Base-by-base conservation (phyloP, 1,140 invertebrate genomes). In the Stegodyphus mimosarum region DNA sequence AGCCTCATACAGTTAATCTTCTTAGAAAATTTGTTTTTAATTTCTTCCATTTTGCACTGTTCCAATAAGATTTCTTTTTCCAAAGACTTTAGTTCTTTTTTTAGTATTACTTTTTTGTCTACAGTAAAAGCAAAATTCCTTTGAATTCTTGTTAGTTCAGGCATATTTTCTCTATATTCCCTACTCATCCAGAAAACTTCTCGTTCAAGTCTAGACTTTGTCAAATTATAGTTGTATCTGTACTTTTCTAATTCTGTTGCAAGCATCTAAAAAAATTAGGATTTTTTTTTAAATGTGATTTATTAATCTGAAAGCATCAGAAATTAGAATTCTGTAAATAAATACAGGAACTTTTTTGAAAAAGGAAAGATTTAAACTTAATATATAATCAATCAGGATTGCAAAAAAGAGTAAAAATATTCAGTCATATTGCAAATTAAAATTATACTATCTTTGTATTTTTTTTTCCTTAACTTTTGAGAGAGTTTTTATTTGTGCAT, bases 141-240 rank as follows among this genome's bases (percentile, higher is more conserved):
- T 18, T 84, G 72, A 15, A 60, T 74, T 70, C 76, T 76, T 2
- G 81, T 84, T 9, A 75, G 63, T 55, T 70, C 33, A 13, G 81
- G 81, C 81, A 84, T 84, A 52, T 84, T 75, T 6, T 84, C 81
- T 55, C 52, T 49, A 33, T 84, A 84, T 17, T 84, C 73, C 13
- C 73, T 49, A 7, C 76, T 66, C 72, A 84, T 84, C 81, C 81
- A 84, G 48, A 67, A 69, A 48, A 84, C 60, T 9, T 60, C 71
- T 52, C 64, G 67, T 17, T 84, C 81, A 11, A 84, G 50, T 4
- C 76, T 60, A 6, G 73, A 84, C 70, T 76, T 84, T 13, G 73
- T 67, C 51, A 55, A 48, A 15, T 64, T 67, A 10, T 84, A 84
- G 69, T 60, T 84, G 73, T 49, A 75, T 60, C 81, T 76, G 51